Conservation (phyloP, 2,113 vertebrate species). For the Pimephales promelas region DNA sequence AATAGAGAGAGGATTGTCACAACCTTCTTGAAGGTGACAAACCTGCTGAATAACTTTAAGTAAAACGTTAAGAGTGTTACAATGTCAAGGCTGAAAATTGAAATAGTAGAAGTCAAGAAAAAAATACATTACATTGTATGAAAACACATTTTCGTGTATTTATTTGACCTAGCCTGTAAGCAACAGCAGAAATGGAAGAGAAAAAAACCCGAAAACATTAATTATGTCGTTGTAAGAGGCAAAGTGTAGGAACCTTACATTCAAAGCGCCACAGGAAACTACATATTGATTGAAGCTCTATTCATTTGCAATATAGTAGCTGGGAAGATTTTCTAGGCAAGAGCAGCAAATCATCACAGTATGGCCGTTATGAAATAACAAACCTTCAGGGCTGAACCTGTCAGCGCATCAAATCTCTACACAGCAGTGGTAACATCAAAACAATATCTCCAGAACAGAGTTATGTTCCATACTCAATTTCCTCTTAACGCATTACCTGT, state of each 20-base stretch:
- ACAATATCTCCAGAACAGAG: constrained; percentile 47
- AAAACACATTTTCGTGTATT: constrained; percentile 21
- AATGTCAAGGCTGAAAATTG: constrained; percentile 1
- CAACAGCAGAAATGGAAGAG: neutral
- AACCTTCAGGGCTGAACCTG: constrained; percentile 17
- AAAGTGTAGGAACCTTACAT: neutral
- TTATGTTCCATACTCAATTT: constrained; percentile 47
- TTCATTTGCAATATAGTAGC: constrained; percentile 38
- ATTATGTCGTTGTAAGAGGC: neutral
- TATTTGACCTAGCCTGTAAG: neutral
- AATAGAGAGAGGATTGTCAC: constrained; percentile 21
- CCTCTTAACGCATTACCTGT: constrained; percentile 44
- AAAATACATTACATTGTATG: constrained; percentile 8
- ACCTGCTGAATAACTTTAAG: constrained; percentile 36
- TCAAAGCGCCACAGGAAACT: constrained; percentile 31
- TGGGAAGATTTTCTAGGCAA: constrained; percentile 36
- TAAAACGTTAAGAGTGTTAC: neutral
- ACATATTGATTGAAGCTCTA: constrained; percentile 41
- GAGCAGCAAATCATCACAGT: constrained; percentile 43
- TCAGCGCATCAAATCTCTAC: constrained; percentile 42
- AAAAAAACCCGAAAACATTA: neutral
- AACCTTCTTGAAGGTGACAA: constrained; percentile 9
- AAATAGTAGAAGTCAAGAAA: neutral
- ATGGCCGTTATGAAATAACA: constrained; percentile 42
- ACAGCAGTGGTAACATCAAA: constrained; percentile 30